These are phyloP conservation scores for Gambelia wislizenii DNA, from an alignment of 2,797 vertebrate genomes.

Conservation along the genomic window DNA sequence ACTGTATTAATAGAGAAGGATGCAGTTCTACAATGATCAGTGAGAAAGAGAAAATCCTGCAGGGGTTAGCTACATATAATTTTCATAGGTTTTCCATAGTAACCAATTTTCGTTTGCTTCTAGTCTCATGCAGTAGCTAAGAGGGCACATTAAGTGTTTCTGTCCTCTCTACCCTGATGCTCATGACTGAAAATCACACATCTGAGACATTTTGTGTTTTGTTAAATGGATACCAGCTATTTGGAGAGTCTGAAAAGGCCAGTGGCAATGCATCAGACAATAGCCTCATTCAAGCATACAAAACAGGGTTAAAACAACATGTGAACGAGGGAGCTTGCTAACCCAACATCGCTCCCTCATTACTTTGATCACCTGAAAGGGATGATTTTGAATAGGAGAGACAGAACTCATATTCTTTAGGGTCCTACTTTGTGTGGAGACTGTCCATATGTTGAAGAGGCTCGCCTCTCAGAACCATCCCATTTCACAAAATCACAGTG, in stretches of 20 bases:
- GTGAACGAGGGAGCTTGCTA: too few relatives aligned
- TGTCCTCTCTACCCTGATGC: constrained; percentile 57
- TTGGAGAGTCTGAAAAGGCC: constrained; percentile 48
- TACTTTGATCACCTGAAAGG: constrained; percentile 51
- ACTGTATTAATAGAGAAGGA: constrained; percentile 36
- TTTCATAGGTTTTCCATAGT: constrained; percentile 54
- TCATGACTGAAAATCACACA: constrained; percentile 53
- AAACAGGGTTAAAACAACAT: too few relatives aligned
- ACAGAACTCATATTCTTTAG: neutral
- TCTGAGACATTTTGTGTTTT: constrained; percentile 61
- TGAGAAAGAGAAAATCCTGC: constrained; percentile 19
- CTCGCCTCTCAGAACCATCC: too few relatives aligned
- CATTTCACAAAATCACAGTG: too few relatives aligned
- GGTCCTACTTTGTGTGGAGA: too few relatives aligned
- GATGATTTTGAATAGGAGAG: neutral
- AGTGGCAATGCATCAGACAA: too few relatives aligned
- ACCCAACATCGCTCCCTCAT: neutral
- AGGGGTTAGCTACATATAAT: constrained; percentile 53
- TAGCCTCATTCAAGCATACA: too few relatives aligned
- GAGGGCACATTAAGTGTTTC: constrained; percentile 61
- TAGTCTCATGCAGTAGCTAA: constrained; percentile 58
- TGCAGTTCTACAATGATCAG: constrained; percentile 29
- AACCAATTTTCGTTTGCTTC: constrained; percentile 71
- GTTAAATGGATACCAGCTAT: constrained; percentile 60
- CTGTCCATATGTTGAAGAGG: too few relatives aligned